Evolutionary conservation across 2,888 invertebrate species (phyloP), one percentile per base, ranked within the genome.

Genomic region (Drosophila phalerata): DNA sequence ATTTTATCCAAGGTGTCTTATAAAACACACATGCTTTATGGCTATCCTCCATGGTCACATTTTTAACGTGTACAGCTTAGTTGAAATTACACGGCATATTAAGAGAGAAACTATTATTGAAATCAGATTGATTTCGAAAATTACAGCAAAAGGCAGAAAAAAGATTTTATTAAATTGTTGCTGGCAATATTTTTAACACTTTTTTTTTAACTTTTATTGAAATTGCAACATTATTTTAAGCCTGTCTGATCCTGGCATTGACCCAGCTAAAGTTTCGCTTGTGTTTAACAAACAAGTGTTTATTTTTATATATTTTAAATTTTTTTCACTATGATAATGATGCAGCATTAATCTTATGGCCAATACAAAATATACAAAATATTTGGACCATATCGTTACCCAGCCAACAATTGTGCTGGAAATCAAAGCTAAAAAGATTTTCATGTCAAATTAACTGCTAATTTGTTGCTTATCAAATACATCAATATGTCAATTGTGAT

Each of bases 401-500:
- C 13, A 17, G 28, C 11, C 25, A 13, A 28, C 28, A 25, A 6
- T 15, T 22, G n/a, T 11, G 38, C 34, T 17, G 40, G 47, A 55
- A 77, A 77, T 62, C 61, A 60, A 49, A 67, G 47, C 47, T 55
- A 30, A 58, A 38, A 38, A 52, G 60, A 56, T 60, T 73, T 64
- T 58, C 49, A 55, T 56, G 49, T 43, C 62, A 62, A 53, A 19
- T 57, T 61, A 64, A 56, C 52, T 55, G 69, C 64, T 81, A 84
- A 81, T 81, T 84, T 81, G 68, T 70, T 70, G 63, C 52, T 52
- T 2, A 32, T 8, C 30, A 43, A 15, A 6, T 3, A 43, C 11
- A 25, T 15, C 2, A 34, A n/a, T 32, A 43, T 32, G 15, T 5
- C 9, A 8, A 38, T 22, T 38, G 30, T 3, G 17, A 13, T 5